phyloP scores from a whole-genome alignment of 2,113 vertebrate genomes.

The Mugil cephalus region DNA sequence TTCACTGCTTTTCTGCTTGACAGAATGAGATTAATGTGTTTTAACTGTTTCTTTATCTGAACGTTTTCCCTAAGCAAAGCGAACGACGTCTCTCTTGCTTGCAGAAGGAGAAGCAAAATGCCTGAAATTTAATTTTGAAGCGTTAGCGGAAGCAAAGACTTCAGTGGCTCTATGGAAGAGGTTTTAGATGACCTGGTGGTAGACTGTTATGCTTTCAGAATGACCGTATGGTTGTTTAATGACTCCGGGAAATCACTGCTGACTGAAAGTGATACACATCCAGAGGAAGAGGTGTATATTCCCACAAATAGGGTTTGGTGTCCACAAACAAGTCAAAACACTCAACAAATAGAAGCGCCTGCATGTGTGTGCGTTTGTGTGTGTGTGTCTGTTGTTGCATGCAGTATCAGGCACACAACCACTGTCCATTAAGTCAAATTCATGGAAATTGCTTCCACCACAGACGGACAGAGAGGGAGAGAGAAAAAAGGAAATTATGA shows the following conservation, averaged over 20 bases:
- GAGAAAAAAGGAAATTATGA: slow-evolving; percentile 23
- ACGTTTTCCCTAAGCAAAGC: background rate
- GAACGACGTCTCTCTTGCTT: background rate
- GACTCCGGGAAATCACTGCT: slow-evolving; percentile 44
- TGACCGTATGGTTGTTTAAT: slow-evolving; percentile 37
- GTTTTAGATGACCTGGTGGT: slow-evolving; percentile 10
- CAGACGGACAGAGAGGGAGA: background rate
- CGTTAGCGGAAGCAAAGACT: slow-evolving; percentile 12
- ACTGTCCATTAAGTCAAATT: slow-evolving; percentile 82
- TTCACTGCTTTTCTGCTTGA: slow-evolving; percentile 21
- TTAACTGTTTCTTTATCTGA: background rate
- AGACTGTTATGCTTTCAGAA: slow-evolving; percentile 35
- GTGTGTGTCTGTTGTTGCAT: slow-evolving; percentile 70
- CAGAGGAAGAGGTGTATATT: slow-evolving; percentile 31
- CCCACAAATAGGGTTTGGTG: slow-evolving; percentile 55
- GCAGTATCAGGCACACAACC: slow-evolving; percentile 75
- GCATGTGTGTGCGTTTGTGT: slow-evolving; percentile 8
- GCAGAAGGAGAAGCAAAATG: background rate
- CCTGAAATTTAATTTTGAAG: background rate
- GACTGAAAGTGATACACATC: slow-evolving; percentile 41
- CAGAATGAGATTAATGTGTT: slow-evolving; percentile 22
- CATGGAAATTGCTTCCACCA: slow-evolving; percentile 68
- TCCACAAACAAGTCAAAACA: slow-evolving; percentile 59
- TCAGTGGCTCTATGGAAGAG: background rate
- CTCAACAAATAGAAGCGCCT: slow-evolving; percentile 23